phyloP scores from a whole-genome alignment of 2,888 invertebrate genomes.

The Cenopis cana region DNA sequence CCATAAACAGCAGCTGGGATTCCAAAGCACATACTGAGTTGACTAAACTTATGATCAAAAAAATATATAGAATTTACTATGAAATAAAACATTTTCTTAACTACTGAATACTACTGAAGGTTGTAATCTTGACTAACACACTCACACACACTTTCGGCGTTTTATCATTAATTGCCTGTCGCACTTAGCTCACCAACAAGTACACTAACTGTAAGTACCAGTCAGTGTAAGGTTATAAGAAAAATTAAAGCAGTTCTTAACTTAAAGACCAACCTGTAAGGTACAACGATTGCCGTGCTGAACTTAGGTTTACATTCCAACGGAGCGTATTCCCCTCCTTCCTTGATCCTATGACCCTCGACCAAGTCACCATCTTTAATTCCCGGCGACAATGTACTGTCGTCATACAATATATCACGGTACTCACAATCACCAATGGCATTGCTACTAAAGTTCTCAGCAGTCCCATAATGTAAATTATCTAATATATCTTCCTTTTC shows the following conservation, averaged over 20 bases:
- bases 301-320: conserved; percentile 78
- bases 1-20: no score
- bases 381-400: conserved; percentile 65
- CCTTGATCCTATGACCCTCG: conserved; percentile 69
- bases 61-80: no score
- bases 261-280: conserved; percentile 82
- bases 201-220: no score
- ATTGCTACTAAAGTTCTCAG: conserved; percentile 76
- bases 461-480: conserved; percentile 69
- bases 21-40: no score
- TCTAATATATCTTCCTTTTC: conserved; percentile 71
- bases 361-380: conserved; percentile 69
- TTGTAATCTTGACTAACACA: no score
- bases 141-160: no score
- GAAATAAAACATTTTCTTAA: no score
- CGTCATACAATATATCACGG: conserved; percentile 66
- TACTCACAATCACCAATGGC: conserved; percentile 71
- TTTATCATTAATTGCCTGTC: no score
- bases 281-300: conserved; percentile 93
- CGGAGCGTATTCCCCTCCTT: conserved; percentile 76
- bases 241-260: neutral
- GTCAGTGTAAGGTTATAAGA: neutral
- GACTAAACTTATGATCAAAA: no score
- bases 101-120: no score
- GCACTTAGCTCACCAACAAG: no score